Base-by-base conservation (phyloP, 1,140 invertebrate species). In the Drosophila obscura region DNA sequence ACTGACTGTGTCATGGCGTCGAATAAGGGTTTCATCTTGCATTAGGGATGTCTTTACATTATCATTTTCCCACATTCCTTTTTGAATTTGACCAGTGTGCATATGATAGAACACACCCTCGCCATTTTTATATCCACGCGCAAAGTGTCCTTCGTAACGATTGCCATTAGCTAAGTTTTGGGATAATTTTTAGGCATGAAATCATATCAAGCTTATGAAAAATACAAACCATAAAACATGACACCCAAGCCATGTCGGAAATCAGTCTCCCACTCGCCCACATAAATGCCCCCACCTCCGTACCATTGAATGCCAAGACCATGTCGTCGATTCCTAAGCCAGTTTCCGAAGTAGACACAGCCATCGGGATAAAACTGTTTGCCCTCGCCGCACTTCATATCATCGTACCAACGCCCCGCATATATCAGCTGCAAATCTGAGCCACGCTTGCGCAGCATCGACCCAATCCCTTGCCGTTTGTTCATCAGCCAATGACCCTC, bases 221-320 rank as follows among this genome's bases (percentile, higher is more conserved):
- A 5, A 0, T 5, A 69, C 80, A 41, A 26, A 91, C 90, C 73
- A 39, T 84, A 89, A 52, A 93, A 67, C 16, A 91, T 69, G 45
- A 94, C 87, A 67, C 92, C 92, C 15, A 84, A 39, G 7, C 93
- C 93, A 62, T 93, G 84, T 28, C 69, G 81, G 13, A 80, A 60
- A 75, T 91, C 85, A 3, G 92, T 73, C 13, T 78, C 67, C 93
- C 93, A 93, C 22, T 74, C 69, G 4, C 94, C 94, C 56, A 93
- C 89, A 73, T 94, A 94, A 73, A 93, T 94, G 26, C 80, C 77
- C 1, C 93, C 92, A 77, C 93, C 84, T 0, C 48, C 58, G 61
- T 93, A 92, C 94, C 94, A 94, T 68, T 93, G 92, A 28, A 92
- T 90, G 5, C 95, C 95, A 68, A 94, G 93, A 1, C 95, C 95